phyloP scores from a whole-genome alignment of 2,113 vertebrate species.

The Mesoclemmys tuberculata region DNA sequence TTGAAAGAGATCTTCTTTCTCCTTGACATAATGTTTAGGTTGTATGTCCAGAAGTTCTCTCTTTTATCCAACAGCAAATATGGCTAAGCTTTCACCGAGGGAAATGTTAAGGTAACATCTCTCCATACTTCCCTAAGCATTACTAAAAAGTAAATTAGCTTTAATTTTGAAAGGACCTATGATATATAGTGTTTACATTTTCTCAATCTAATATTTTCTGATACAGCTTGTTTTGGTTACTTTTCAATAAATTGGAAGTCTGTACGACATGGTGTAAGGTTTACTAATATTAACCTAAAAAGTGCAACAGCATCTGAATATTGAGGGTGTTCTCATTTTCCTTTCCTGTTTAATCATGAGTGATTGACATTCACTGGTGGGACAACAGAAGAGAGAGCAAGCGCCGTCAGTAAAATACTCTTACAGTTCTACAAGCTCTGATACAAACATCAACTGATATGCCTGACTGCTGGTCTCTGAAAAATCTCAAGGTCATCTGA shows the following conservation, averaged over 20 bases:
- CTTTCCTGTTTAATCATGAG: slow-evolving; percentile 3
- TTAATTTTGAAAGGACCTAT: not conserved
- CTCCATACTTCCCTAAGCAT: not conserved
- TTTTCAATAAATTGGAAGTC: not conserved
- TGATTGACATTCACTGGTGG: slow-evolving; percentile 12
- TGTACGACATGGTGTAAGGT: not conserved
- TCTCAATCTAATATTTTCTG: not conserved
- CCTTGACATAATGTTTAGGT: not conserved
- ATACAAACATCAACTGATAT: slow-evolving; percentile 1
- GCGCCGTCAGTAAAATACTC: not conserved
- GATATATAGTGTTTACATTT: not conserved
- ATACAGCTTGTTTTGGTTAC: not conserved
- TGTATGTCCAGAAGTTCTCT: not conserved
- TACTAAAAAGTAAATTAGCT: not conserved
- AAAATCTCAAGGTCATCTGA: slow-evolving; percentile 40
- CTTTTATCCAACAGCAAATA: not conserved
- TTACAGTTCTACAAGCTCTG: not conserved
- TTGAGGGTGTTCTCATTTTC: not conserved
- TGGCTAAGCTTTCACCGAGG: not conserved
- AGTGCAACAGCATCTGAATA: not conserved
- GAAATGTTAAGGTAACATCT: not conserved
- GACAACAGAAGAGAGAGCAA: not conserved
- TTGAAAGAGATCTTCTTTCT: not conserved
- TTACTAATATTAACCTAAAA: not conserved
- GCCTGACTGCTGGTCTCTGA: slow-evolving; percentile 5